These are phyloP conservation scores for Cremastinae sp. DNA, from an alignment of 2,888 invertebrate genomes.

Conservation along the genomic window DNA sequence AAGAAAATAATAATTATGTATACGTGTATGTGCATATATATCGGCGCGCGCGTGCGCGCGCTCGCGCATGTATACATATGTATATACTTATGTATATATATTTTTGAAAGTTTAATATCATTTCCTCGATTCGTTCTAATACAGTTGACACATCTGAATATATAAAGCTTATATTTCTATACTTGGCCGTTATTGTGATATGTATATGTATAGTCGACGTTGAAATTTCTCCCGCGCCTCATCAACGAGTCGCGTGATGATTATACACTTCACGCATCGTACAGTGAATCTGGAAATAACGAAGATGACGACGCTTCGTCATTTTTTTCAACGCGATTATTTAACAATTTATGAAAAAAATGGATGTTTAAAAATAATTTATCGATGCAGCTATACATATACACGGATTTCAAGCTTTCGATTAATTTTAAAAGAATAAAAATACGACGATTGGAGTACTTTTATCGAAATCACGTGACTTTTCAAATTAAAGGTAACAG, in stretches of 20 bases:
- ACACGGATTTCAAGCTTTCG: conserved; percentile 3
- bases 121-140: conserved; percentile 42
- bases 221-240: conserved; percentile 20
- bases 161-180: conserved; percentile 55
- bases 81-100: background rate
- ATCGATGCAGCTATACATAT: background rate
- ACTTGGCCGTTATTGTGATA: conserved; percentile 51
- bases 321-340: no score
- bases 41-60: no score
- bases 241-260: conserved; percentile 51
- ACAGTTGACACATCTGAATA: conserved; percentile 40
- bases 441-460: background rate
- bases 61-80: no score
- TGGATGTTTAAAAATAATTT: no score
- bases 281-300: background rate
- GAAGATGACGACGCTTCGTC: no score
- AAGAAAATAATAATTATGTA: background rate
- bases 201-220: conserved; percentile 41
- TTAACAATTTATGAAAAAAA: no score
- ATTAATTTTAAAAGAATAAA: conserved; percentile 1
- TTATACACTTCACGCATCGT: conserved; percentile 6
- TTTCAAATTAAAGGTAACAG: background rate
- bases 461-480: background rate
- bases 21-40: no score
- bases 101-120: background rate